Conservation (phyloP, 2,888 invertebrate genomes). For the Epistrophe grossulariae region DNA sequence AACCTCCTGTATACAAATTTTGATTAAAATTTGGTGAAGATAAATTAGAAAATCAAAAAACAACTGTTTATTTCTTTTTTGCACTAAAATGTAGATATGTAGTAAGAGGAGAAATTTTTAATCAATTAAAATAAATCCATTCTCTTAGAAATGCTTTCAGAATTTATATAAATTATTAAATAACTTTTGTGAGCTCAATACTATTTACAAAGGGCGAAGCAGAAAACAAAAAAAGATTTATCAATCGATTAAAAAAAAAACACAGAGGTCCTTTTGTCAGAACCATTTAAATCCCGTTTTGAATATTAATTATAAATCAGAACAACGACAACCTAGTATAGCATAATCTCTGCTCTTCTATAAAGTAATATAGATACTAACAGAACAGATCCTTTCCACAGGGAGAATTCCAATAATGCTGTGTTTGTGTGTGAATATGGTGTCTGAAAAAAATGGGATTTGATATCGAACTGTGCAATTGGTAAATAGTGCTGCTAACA, state of each 20-base stretch:
- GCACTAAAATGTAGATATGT: too few species aligned
- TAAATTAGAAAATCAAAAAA: too few species aligned
- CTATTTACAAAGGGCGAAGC: neutral
- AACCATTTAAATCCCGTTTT: neutral
- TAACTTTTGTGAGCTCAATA: neutral
- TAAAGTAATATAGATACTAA: slow-evolving; percentile 3
- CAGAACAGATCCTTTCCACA: neutral
- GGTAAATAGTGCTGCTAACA: slow-evolving; percentile 8
- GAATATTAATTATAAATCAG: slow-evolving; percentile 28
- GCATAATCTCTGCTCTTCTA: slow-evolving; percentile 14
- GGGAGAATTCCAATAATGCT: neutral
- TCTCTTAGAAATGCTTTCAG: neutral
- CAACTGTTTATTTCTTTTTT: too few species aligned
- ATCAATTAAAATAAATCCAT: neutral
- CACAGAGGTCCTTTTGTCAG: neutral
- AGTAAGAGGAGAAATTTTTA: neutral
- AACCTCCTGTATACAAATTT: too few species aligned
- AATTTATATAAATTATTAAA: neutral
- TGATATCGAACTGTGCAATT: slow-evolving; percentile 43
- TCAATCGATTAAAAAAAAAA: neutral
- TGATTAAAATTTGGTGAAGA: too few species aligned
- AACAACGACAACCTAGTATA: slow-evolving; percentile 4
- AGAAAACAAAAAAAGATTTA: neutral
- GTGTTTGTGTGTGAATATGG: neutral
- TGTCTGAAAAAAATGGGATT: slow-evolving; percentile 33